Evolutionary conservation across 2,113 vertebrate genomes (phyloP).

Genomic region (Perccottus glenii): DNA sequence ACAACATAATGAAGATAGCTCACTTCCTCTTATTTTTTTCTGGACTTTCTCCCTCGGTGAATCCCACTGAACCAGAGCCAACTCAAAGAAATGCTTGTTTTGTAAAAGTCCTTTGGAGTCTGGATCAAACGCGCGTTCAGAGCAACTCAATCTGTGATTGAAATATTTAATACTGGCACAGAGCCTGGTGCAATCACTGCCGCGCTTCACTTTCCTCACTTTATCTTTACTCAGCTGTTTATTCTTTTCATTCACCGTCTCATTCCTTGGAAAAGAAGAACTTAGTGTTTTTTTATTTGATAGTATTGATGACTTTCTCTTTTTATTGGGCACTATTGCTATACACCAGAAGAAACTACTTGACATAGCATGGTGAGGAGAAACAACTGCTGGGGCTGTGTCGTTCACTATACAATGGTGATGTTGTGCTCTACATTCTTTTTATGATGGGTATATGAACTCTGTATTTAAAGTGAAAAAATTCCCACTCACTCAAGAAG

Average conservation of each 20-base stretch:
- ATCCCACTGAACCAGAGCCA: conserved; percentile 57
- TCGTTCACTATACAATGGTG: no score
- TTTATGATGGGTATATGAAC: no score
- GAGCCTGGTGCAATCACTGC: conserved; percentile 13
- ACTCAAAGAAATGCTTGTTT: conserved; percentile 66
- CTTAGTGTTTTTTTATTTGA: not conserved
- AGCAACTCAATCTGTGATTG: conserved; percentile 57
- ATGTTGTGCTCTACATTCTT: no score
- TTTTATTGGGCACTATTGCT: no score
- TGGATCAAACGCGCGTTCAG: conserved; percentile 64
- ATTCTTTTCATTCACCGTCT: conserved; percentile 4
- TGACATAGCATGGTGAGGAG: no score
- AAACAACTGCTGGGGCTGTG: no score
- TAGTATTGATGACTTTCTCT: no score
- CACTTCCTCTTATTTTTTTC: conserved; percentile 25
- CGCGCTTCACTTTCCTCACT: conserved; percentile 16
- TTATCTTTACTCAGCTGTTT: conserved; percentile 20
- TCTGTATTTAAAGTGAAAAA: no score
- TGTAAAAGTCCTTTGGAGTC: conserved; percentile 64
- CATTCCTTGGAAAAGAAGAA: not conserved
- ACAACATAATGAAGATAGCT: conserved; percentile 50
- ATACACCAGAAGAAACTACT: no score
- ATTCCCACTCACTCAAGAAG: no score
- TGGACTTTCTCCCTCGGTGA: conserved; percentile 30
- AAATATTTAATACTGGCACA: conserved; percentile 64